Base-by-base conservation (phyloP, 2,113 vertebrate genomes). In the Semnopithecus entellus region DNA sequence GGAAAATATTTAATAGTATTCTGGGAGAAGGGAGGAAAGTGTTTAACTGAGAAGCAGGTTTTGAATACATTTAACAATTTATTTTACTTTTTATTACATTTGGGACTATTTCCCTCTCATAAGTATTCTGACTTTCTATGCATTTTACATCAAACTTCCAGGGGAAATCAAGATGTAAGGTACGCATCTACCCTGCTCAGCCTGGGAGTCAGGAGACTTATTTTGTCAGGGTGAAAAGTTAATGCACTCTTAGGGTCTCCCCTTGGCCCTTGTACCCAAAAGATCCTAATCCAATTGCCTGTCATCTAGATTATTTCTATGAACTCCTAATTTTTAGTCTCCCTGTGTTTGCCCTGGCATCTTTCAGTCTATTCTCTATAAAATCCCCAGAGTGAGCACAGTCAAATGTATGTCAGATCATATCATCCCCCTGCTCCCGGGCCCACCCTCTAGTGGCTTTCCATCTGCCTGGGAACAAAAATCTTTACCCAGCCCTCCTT, bases 31-130 rank as follows among this genome's bases (percentile, higher is more conserved):
- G 17, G 89, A 86, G 57, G 76, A 87, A 90, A 78, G 70, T 59
- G 25, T 95, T 97, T 84, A 96, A 92, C 64, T 76, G 87, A 91
- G 59, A 94, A 83, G 73, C 76, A 80, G 73, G 90, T 88, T 97
- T 90, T 78, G 76, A 84, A 80, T 72, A 92, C 48, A 70, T 76
- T 94, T 88, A 94, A 83, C 68, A 92, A 91, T 94, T 94, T 79
- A 27, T 18, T 86, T 90, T 90, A n/a, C 22, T 86, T 90, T 94
- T 80, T 68, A n/a, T 94, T 94, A 73, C 68, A 78, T 87, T 90
- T 82, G 52, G 80, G 75, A 73, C 79, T 59, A 32, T 75, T 94
- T 90, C 32, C 43, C n/a, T 91, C 79, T 79, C 55, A 0, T 70
- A 84, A 30, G 6, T 92, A 66, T 80, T 70, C 48, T 78, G 40